Evolutionary conservation across 1,140 invertebrate genomes (phyloP), one percentile per base, ranked within the genome.

Genomic region (Steinernema khuongi): DNA sequence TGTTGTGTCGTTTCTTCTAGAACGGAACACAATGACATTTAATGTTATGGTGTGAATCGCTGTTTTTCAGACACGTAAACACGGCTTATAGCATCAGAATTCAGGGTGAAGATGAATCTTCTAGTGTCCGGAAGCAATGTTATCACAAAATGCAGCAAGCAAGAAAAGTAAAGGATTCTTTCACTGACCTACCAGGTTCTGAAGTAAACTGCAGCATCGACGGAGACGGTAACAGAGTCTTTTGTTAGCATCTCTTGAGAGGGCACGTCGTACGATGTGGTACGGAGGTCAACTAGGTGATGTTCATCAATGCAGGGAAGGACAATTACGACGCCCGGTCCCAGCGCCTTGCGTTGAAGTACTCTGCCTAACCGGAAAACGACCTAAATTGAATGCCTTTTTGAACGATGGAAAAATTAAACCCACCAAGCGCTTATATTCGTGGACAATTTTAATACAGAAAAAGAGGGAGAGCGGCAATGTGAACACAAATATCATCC

Each of bases 241-340:
- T 93, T 92, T 0, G 93, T 94, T 68, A 96, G 88, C 33, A 94
- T 93, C 70, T 96, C 94, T 88, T 96, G 94, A 7, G 94, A 93
- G 43, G 94, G 93, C 28, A 97, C 92, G 83, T 96, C 94, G 82
- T 96, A 96, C 0, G 93, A 82, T 66, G 74, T 78, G 44, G 79
- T 78, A 73, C 93, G 88, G 67, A 94, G 86, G 84, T 95, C 93
- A n/a, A 92, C 91, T 14, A 74, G 22, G 66, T 90, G 90, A 81
- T 93, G 93, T 33, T 90, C 91, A 83, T 96, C 93, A 70, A 95
- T 91, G 83, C 93, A 96, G 0, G 93, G 93, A 36, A 94, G 86
- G 1, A 94, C 89, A 82, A 94, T 93, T 82, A 95, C 94, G 74
- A 92, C 89, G 22, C 91, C 92, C 17, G 50, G 83, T 1, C 83